phyloP scores from a whole-genome alignment of 1,140 invertebrate species.

The Diorhabda carinulata region DNA sequence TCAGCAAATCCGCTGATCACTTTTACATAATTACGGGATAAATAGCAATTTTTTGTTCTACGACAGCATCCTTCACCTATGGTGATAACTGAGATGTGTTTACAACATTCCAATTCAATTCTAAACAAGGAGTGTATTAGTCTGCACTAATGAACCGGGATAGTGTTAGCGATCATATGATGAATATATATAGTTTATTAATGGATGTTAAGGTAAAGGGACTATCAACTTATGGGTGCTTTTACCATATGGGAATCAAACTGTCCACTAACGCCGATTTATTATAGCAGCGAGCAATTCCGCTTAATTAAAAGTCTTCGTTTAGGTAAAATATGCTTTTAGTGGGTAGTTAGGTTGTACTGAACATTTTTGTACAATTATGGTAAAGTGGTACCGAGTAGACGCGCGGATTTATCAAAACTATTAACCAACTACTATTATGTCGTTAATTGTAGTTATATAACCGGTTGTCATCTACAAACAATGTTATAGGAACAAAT shows the following conservation, averaged over 20 bases:
- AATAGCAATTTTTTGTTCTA: slow-evolving; percentile 6
- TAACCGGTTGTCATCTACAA: neutral
- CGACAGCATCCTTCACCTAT: slow-evolving; percentile 7
- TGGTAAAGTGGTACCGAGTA: slow-evolving; percentile 18
- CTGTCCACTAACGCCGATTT: slow-evolving; percentile 17
- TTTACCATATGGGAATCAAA: slow-evolving; percentile 18
- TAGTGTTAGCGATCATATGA: slow-evolving; percentile 18
- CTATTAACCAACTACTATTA: neutral
- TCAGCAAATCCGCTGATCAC: neutral
- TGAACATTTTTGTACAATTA: slow-evolving; percentile 14
- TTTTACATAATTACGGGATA: slow-evolving; percentile 10
- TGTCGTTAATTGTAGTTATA: neutral
- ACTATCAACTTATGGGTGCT: slow-evolving; percentile 12
- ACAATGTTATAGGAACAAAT: too few species aligned
- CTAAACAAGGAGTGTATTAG: slow-evolving; percentile 21
- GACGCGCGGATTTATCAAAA: neutral
- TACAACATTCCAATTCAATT: slow-evolving; percentile 8
- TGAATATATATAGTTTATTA: slow-evolving; percentile 23
- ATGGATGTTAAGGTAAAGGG: slow-evolving; percentile 21
- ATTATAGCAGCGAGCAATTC: slow-evolving; percentile 14
- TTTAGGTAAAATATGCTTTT: slow-evolving; percentile 17
- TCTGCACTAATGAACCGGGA: slow-evolving; percentile 18
- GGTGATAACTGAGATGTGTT: slow-evolving; percentile 11
- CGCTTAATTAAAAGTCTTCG: slow-evolving; percentile 21
- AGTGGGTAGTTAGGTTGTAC: neutral